phyloP scores from a whole-genome alignment of 2,888 invertebrate species.

The Seladonia tumulorum region DNA sequence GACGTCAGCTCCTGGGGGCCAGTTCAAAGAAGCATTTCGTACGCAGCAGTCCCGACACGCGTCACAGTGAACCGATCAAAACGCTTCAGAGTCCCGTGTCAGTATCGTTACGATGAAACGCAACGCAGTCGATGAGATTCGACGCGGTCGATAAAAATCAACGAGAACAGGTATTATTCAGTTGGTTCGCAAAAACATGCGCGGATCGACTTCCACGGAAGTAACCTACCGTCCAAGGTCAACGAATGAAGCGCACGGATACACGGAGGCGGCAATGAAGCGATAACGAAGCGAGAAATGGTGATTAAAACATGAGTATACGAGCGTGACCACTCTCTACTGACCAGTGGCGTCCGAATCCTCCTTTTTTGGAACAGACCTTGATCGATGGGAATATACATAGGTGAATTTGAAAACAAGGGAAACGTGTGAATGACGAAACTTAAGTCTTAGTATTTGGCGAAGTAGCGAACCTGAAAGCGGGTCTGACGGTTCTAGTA shows the following conservation, averaged over 20 bases:
- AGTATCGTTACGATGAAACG: background rate
- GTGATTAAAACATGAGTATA: constrained; percentile 44
- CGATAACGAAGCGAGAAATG: constrained; percentile 66
- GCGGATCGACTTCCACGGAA: constrained; percentile 1
- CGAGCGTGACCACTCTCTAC: constrained; percentile 67
- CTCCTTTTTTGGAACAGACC: constrained; percentile 78
- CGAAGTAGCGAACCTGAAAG: constrained; percentile 78
- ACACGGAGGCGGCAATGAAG: constrained; percentile 63
- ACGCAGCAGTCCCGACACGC: background rate
- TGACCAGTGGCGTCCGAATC: constrained; percentile 72
- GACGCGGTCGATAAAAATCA: background rate
- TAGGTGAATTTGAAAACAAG: constrained; percentile 60
- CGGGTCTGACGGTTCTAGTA: constrained; percentile 46
- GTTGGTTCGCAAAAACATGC: constrained; percentile 42
- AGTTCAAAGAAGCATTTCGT: background rate
- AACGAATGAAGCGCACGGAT: constrained; percentile 60
- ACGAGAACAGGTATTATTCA: background rate
- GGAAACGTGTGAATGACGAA: constrained; percentile 42
- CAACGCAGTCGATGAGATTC: background rate
- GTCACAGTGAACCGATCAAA: background rate
- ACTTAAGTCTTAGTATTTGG: constrained; percentile 75
- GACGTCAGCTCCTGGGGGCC: background rate
- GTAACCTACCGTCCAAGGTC: constrained; percentile 51
- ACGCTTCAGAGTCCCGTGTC: background rate
- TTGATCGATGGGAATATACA: constrained; percentile 75